A percentile compares a stretch with the other conserved stretches of the same genome.
Evolutionary conservation across 2,888 invertebrate genomes (phyloP).

Genomic region (Gonocerus acuteangulatus): DNA sequence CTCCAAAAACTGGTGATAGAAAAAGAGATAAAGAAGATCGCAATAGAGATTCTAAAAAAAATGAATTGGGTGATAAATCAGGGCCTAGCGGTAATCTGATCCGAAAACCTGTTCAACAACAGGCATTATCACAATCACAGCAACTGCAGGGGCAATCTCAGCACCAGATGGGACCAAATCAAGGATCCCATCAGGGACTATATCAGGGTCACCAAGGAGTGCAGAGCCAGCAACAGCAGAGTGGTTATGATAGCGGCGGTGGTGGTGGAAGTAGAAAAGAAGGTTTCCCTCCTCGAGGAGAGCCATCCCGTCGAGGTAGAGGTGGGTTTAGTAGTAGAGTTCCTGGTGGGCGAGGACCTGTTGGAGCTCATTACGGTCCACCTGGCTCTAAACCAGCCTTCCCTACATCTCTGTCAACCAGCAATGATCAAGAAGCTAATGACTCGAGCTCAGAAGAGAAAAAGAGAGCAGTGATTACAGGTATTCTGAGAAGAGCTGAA

Average conservation of each 20-base stretch:
- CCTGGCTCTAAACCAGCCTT: slow-evolving; percentile 42
- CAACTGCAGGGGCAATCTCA: not conserved
- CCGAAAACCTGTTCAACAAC: slow-evolving; percentile 3
- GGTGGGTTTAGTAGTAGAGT: slow-evolving; percentile 46
- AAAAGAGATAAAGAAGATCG: slow-evolving; percentile 54
- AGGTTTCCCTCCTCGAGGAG: slow-evolving; percentile 79
- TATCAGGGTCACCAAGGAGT: slow-evolving; percentile 1
- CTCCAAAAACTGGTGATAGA: slow-evolving; percentile 46
- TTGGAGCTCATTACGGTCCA: slow-evolving; percentile 40
- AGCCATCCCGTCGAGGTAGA: slow-evolving; percentile 79
- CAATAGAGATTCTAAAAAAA: slow-evolving; percentile 46
- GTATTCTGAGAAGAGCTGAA: slow-evolving; percentile 19
- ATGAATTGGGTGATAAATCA: slow-evolving; percentile 30
- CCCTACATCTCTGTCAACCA: slow-evolving; percentile 20
- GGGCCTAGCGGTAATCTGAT: slow-evolving; percentile 11
- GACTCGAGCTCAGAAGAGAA: slow-evolving; percentile 21
- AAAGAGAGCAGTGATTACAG: slow-evolving; percentile 24
- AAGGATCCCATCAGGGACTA: not conserved
- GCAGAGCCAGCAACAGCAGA: not conserved
- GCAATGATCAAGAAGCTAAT: slow-evolving; percentile 37
- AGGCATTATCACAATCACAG: not conserved
- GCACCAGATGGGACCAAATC: not conserved
- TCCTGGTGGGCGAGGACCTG: slow-evolving; percentile 43
- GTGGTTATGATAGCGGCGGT: not conserved
- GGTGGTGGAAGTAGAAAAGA: slow-evolving; percentile 41